Evolutionary conservation across 37 sponge, comb jelly and placozoan genomes (phyloP), one percentile per base, ranked within the genome.

Genomic region (Diacarnus erythraeanus): DNA sequence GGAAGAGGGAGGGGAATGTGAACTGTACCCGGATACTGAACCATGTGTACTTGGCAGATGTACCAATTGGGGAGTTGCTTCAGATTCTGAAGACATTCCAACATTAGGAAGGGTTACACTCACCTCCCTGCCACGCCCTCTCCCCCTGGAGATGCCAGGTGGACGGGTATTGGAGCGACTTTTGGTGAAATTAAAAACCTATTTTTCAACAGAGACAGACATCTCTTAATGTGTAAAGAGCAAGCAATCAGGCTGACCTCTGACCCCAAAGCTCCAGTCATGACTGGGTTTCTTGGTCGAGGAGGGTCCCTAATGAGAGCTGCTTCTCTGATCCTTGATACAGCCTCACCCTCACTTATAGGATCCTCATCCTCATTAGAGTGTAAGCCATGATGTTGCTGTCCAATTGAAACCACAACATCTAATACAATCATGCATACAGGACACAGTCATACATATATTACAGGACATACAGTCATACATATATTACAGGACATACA

Each of bases 1-100:
- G 12, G 57, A 61, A 25, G 69, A 31, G 69, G 69, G 21, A 35
- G 69, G 31, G 69, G 69, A 69, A 39, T n/a, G n/a, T n/a, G n/a
- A n/a, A n/a, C n/a, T n/a, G n/a, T n/a, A n/a, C n/a, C n/a, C n/a
- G n/a, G n/a, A n/a, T n/a, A n/a, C n/a, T n/a, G n/a, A n/a, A n/a
- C n/a, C n/a, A n/a, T n/a, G n/a, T n/a, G n/a, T n/a, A n/a, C n/a
- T n/a, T n/a, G n/a, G n/a, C n/a, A n/a, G n/a, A n/a, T n/a, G n/a
- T n/a, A n/a, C n/a, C n/a, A n/a, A n/a, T n/a, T n/a, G n/a, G n/a
- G n/a, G n/a, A n/a, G n/a, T n/a, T n/a, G n/a, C n/a, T n/a, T n/a
- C n/a, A n/a, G n/a, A n/a, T n/a, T n/a, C n/a, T 36, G 69, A 39
- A 31, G 10, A 33, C 38, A 36, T 3, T 69, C 69, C 37, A 12